Evolutionary conservation across 1,140 invertebrate genomes (phyloP).

Genomic region (Drosophila kepulauana): DNA sequence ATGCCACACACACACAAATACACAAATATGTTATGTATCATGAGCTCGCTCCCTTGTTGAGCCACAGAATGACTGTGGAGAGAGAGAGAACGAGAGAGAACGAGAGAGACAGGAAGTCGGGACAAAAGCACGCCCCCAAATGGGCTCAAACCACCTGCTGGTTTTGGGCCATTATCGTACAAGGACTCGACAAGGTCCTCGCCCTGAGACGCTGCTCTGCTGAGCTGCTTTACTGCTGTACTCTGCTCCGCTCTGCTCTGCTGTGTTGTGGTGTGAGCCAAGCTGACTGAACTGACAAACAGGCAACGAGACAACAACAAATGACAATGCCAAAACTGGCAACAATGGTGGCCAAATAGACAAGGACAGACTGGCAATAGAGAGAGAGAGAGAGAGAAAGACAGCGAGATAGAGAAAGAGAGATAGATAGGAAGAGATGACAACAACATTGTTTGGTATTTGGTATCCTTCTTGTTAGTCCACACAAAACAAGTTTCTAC

Average conservation of each 20-base stretch:
- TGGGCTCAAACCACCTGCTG: constrained; percentile 72
- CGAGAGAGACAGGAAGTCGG: constrained; percentile 46
- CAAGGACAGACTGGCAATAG: constrained; percentile 27
- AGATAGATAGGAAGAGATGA: constrained; percentile 45
- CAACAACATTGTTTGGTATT: constrained; percentile 73
- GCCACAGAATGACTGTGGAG: constrained; percentile 2
- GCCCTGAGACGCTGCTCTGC: constrained; percentile 20
- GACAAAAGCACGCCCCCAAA: constrained; percentile 54
- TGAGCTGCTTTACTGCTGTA: neutral
- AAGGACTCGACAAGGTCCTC: constrained; percentile 36
- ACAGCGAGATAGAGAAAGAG: constrained; percentile 21
- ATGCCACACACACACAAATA: constrained; percentile 19
- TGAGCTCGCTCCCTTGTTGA: neutral
- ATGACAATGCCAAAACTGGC: constrained; percentile 60
- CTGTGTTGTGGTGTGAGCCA: constrained; percentile 11
- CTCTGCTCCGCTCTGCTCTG: neutral
- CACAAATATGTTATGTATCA: constrained; percentile 21
- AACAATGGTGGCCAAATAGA: constrained; percentile 54
- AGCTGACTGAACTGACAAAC: constrained; percentile 57
- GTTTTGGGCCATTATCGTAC: constrained; percentile 53
- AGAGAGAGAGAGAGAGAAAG: neutral
- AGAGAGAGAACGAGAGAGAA: constrained; percentile 32
- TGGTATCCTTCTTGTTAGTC: constrained; percentile 67
- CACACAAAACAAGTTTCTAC: constrained; percentile 64
- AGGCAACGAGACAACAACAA: constrained; percentile 55